Conservation (phyloP, 2,797 vertebrate genomes). For the Bryconaethiops microstoma region DNA sequence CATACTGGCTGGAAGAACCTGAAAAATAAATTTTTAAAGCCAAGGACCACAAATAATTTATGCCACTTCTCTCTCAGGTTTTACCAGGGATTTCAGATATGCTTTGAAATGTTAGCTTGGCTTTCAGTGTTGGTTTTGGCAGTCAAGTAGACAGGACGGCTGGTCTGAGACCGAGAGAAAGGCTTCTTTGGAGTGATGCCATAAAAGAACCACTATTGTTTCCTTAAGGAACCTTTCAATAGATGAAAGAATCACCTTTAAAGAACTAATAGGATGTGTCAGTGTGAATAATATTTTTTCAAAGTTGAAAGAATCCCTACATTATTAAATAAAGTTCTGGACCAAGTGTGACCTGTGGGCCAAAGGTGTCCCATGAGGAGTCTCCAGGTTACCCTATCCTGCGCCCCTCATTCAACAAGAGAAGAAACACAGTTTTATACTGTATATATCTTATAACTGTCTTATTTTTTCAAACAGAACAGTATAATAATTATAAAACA, state of each 20-base stretch:
- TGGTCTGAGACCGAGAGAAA: neutral
- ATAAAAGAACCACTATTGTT: neutral
- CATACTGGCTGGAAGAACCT: neutral
- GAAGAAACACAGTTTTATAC: too few species aligned
- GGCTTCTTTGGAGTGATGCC: neutral
- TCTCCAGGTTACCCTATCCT: too few species aligned
- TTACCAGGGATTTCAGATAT: neutral
- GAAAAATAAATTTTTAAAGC: neutral
- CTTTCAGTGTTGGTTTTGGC: neutral
- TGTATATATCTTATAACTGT: too few species aligned
- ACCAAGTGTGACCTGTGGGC: too few species aligned
- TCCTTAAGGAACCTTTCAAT: neutral
- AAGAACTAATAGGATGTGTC: neutral
- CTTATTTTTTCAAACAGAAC: too few species aligned
- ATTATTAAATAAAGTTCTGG: too few species aligned
- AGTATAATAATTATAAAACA: too few species aligned
- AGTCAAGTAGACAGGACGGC: neutral
- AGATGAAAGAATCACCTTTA: neutral
- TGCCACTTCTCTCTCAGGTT: neutral
- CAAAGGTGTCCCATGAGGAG: too few species aligned
- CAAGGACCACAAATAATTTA: constrained; percentile 1
- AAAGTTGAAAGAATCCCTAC: too few species aligned
- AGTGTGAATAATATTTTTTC: neutral
- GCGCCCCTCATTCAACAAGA: too few species aligned
- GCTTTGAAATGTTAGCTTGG: neutral